A percentile compares a stretch with the other conserved stretches of the same genome.
Evolutionary conservation across 2,797 vertebrate genomes (phyloP).

Genomic region (Margarornis squamiger): DNA sequence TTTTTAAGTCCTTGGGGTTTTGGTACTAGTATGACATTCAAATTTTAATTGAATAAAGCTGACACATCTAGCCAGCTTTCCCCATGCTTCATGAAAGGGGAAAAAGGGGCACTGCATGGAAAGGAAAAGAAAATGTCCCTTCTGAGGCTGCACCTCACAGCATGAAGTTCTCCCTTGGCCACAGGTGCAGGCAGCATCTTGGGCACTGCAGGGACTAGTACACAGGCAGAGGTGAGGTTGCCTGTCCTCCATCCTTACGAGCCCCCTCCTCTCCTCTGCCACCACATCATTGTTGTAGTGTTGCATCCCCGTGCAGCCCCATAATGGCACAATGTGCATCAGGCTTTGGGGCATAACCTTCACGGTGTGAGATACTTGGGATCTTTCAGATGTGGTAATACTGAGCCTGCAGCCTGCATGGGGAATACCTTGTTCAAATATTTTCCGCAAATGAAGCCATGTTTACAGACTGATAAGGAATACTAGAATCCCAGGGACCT

Average conservation of each 20-base stretch:
- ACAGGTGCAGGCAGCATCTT: neutral
- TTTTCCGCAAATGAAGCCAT: constrained; percentile 6
- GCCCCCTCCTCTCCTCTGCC: neutral
- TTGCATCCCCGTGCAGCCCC: neutral
- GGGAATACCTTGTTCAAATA: constrained; percentile 32
- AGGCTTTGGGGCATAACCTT: neutral
- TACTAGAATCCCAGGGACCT: neutral
- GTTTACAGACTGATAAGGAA: constrained; percentile 39
- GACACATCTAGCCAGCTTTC: neutral
- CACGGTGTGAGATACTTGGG: rapidly evolving
- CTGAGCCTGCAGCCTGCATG: neutral
- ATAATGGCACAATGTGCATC: rapidly evolving
- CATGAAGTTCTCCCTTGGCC: neutral
- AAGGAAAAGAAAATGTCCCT: neutral
- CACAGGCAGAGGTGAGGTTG: neutral
- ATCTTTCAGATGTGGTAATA: neutral
- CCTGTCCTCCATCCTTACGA: neutral
- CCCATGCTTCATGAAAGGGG: neutral
- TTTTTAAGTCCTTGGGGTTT: neutral
- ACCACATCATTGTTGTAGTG: rapidly evolving
- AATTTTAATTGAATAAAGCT: neutral
- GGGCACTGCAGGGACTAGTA: neutral
- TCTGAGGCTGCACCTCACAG: neutral
- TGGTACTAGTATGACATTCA: neutral
- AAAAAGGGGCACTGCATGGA: neutral